Base-by-base conservation (phyloP, 2,888 invertebrate species). In the Chamaedrilus cognettii region DNA sequence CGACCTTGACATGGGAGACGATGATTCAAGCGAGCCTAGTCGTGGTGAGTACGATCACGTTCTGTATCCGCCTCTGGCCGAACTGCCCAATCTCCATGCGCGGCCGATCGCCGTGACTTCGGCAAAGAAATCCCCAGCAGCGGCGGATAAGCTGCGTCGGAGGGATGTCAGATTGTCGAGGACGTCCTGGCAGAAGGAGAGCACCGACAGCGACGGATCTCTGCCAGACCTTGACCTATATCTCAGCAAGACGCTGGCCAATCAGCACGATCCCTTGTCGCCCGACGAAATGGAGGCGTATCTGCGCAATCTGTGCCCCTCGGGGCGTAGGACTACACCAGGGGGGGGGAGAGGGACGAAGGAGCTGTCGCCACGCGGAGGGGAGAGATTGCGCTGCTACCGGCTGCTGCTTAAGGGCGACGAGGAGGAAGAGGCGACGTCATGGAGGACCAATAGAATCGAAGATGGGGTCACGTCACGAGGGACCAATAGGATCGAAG, bases 231-330 rank as follows among this genome's bases (percentile, higher is more conserved):
- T 72, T 15, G 73, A 73, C 57, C 52, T 28, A 33, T 69, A 63
- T 49, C 68, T 72, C 32, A 69, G 65, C n/a, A 72, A 71, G 56
- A 70, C 69, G 1, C 57, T 73, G 50, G 61, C 32, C 7, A 65
- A 63, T 23, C 51, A 55, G 15, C 34, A 59, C 19, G 67, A 76
- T 56, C 79, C 78, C 1, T 70, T 78, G 23, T 74, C 77, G 57
- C 76, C 79, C 0, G 73, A 74, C 65, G 77, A 80, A 34, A 72
- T 80, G 50, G 77, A 79, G 63, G 70, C 72, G 26, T 78, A 79
- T 56, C 71, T 80, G 4, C 70, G 55, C 5, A 52, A 26, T 52
- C 28, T 52, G 15, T 52, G 26, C 28, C 55, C 55, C 19, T n/a
- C n/a, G n/a, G n/a, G n/a, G n/a, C n/a, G n/a, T n/a, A n/a, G n/a